Conservation (phyloP, 1,140 invertebrate species). For the Pseudomyrmex flavicornis region DNA sequence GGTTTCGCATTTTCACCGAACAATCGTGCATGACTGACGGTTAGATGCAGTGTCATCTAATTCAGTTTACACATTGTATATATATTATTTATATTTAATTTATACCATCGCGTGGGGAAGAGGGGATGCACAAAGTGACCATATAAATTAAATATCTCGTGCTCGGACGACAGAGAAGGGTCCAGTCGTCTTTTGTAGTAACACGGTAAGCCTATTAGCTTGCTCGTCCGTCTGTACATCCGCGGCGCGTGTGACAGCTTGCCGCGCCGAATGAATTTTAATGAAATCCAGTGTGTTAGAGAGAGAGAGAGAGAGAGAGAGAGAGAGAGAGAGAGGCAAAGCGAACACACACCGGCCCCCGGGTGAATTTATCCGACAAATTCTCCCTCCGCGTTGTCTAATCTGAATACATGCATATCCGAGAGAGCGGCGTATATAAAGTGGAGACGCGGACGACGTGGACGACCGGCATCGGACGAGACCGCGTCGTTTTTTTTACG, state of each 20-base stretch:
- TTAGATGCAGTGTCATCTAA: conserved; percentile 12
- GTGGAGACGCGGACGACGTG: conserved; percentile 52
- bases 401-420: conserved; percentile 69
- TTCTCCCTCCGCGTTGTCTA: conserved; percentile 70
- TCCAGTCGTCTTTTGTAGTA: conserved; percentile 53
- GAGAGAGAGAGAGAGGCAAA: conserved; percentile 54
- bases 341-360: conserved; percentile 29
- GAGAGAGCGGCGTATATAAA: conserved; percentile 46
- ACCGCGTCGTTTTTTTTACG: conserved; percentile 32
- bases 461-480: conserved; percentile 24
- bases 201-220: conserved; percentile 69
- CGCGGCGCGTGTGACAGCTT: conserved; percentile 68
- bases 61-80: conserved; percentile 26
- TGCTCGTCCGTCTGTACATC: conserved; percentile 52
- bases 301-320: conserved; percentile 58
- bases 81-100: conserved; percentile 54
- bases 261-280: conserved; percentile 72
- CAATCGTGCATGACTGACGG: background rate
- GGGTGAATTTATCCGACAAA: conserved; percentile 71
- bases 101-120: background rate
- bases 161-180: conserved; percentile 2
- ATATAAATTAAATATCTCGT: background rate
- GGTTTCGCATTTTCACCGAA: background rate
- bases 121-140: too few relatives aligned
- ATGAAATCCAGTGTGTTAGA: conserved; percentile 72